Percentiles rank a stretch among this genome's conserved stretches.
Conservation (phyloP, 2,113 vertebrate genomes). For the Ascaphus truei region DNA sequence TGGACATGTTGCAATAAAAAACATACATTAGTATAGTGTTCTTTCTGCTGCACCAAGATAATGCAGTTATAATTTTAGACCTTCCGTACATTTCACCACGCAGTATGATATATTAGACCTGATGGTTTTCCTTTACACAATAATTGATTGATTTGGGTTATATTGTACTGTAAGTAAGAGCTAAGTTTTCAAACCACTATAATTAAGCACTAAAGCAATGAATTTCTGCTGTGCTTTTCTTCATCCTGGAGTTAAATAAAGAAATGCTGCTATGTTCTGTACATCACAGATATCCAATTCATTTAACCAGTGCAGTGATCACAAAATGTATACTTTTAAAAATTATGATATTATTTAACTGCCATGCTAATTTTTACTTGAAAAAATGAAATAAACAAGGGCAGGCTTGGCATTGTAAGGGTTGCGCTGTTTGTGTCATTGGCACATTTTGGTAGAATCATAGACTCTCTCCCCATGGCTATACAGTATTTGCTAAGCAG, state of each 20-base stretch:
- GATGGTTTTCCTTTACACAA: slow-evolving; percentile 23
- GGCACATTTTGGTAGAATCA: too few species aligned
- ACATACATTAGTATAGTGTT: not conserved
- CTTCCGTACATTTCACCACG: not conserved
- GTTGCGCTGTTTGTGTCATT: too few species aligned
- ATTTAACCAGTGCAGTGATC: too few species aligned
- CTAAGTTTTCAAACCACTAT: slow-evolving; percentile 32
- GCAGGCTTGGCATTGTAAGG: too few species aligned
- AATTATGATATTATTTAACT: too few species aligned
- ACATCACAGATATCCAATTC: not conserved
- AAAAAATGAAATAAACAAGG: too few species aligned
- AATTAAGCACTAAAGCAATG: slow-evolving; percentile 31
- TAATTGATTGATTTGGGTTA: slow-evolving; percentile 37
- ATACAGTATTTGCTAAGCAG: too few species aligned
- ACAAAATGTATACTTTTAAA: too few species aligned
- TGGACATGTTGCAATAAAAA: too few species aligned
- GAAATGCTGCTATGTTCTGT: not conserved
- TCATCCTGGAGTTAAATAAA: not conserved
- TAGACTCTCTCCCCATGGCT: too few species aligned
- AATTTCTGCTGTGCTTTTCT: not conserved
- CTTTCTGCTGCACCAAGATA: slow-evolving; percentile 4
- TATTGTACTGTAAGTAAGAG: slow-evolving; percentile 34
- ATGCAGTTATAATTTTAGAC: slow-evolving; percentile 23
- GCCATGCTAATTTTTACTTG: too few species aligned
- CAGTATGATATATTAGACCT: slow-evolving; percentile 30